These are phyloP conservation scores for Prionailurus viverrinus DNA, from an alignment of 2,113 vertebrate genomes.

Conservation along the genomic window DNA sequence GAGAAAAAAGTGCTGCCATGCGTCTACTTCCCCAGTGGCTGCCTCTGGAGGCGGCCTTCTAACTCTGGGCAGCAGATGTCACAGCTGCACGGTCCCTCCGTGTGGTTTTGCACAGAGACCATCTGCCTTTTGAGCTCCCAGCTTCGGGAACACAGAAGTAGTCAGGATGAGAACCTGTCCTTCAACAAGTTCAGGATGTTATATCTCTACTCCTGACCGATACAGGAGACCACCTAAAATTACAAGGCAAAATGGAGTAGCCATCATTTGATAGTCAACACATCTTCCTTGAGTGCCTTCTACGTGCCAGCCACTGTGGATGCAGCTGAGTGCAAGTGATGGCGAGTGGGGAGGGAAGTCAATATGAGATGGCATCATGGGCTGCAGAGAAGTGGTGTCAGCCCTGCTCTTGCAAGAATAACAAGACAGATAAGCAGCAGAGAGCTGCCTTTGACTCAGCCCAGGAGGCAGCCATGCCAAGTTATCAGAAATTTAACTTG, in stretches of 20 bases:
- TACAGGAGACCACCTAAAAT: neutral
- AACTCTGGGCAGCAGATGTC: conserved; percentile 91
- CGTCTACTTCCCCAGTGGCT: conserved; percentile 90
- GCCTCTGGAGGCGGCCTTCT: conserved; percentile 93
- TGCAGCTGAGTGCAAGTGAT: no score
- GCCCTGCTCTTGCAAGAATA: neutral
- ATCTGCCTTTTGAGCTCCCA: conserved; percentile 94
- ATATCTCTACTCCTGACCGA: neutral
- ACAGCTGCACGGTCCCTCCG: conserved; percentile 88
- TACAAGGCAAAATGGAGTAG: neutral
- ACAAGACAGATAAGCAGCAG: neutral
- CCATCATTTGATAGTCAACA: neutral
- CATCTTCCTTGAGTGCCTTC: neutral
- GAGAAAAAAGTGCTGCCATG: conserved; percentile 90
- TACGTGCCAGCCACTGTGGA: neutral
- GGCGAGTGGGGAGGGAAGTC: neutral
- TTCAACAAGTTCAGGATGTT: conserved; percentile 91
- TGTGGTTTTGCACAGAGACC: conserved; percentile 89
- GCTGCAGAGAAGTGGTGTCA: no score
- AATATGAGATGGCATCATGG: neutral
- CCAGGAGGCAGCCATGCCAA: neutral
- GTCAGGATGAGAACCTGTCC: conserved; percentile 87
- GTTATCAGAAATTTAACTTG: conserved; percentile 48
- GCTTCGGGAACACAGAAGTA: conserved; percentile 91
- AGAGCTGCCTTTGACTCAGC: neutral